Percentiles rank a stretch among this genome's conserved stretches.
Evolutionary conservation across 2,113 vertebrate genomes (phyloP).

Genomic region (human (Homo sapiens)): DNA sequence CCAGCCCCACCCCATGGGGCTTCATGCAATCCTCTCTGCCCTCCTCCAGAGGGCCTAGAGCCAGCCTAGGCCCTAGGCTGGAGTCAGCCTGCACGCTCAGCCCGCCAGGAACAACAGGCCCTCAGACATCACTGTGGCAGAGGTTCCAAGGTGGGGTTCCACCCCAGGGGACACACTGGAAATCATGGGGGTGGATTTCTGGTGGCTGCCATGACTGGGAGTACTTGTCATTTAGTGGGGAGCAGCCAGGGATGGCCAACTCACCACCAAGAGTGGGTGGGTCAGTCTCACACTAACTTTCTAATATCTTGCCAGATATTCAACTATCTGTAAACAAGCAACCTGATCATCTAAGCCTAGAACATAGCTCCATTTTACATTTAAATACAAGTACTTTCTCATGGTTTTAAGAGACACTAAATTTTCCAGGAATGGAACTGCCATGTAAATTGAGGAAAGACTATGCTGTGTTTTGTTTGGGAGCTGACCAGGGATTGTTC

Average conservation of each 20-base stretch:
- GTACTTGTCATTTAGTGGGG: not conserved
- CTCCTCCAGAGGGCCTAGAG: not conserved
- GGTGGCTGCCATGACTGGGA: not conserved
- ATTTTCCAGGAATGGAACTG: conserved; percentile 70
- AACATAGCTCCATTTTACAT: conserved; percentile 53
- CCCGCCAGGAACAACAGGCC: not conserved
- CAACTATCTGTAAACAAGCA: conserved; percentile 34
- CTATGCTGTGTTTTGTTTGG: conserved; percentile 56
- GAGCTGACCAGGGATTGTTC: conserved; percentile 44
- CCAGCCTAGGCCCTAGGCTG: not conserved
- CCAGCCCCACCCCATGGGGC: not conserved
- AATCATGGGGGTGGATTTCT: not conserved
- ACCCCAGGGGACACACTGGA: not conserved
- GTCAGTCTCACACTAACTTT: not conserved
- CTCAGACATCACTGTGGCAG: not conserved
- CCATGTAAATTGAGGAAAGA: conserved; percentile 51
- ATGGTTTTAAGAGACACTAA: conserved; percentile 11
- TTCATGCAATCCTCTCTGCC: not conserved
- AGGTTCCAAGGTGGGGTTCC: not conserved
- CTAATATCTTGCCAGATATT: conserved; percentile 46
- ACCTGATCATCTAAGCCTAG: not conserved
- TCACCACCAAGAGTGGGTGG: not conserved
- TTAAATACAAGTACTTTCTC: conserved; percentile 57
- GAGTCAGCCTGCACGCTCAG: not conserved
- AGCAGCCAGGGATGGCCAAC: not conserved